These are phyloP conservation scores for Pristionchus mayeri DNA, from an alignment of 2,888 invertebrate genomes.

Conservation along the genomic window DNA sequence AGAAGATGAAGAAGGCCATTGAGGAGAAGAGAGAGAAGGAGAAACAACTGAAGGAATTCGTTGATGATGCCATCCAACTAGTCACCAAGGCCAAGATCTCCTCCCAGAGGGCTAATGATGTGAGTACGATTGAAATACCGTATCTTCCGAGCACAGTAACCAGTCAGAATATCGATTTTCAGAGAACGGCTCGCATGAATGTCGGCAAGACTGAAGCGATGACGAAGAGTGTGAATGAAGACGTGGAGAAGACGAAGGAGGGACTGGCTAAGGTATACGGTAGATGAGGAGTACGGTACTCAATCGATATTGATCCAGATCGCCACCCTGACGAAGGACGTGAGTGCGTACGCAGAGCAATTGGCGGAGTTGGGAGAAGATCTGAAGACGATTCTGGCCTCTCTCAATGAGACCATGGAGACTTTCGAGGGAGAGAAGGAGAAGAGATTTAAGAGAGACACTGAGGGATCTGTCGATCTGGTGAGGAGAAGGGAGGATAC, in stretches of 20 bases:
- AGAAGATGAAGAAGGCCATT: slow-evolving; percentile 34
- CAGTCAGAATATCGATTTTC: not conserved
- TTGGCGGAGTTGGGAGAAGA: slow-evolving; percentile 51
- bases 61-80: slow-evolving; percentile 49
- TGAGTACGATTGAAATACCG: not conserved
- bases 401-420: slow-evolving; percentile 42
- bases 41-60: slow-evolving; percentile 54
- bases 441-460: slow-evolving; percentile 46
- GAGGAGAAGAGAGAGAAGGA: slow-evolving; percentile 46
- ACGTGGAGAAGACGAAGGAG: slow-evolving; percentile 52
- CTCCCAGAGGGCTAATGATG: slow-evolving; percentile 46
- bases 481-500: not conserved
- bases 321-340: slow-evolving; percentile 43
- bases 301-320: slow-evolving; percentile 1
- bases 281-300: not conserved
- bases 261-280: slow-evolving; percentile 49
- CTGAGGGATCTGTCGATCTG: not conserved
- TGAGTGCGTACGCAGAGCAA: slow-evolving; percentile 37
- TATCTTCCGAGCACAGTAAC: not conserved
- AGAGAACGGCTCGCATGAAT: slow-evolving; percentile 34
- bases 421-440: slow-evolving; percentile 35
- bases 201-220: slow-evolving; percentile 39
- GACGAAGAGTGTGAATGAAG: slow-evolving; percentile 46
- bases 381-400: slow-evolving; percentile 48
- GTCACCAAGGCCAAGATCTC: slow-evolving; percentile 37